phyloP scores from a whole-genome alignment of 2,113 vertebrate genomes.

The Anhinga rufa region DNA sequence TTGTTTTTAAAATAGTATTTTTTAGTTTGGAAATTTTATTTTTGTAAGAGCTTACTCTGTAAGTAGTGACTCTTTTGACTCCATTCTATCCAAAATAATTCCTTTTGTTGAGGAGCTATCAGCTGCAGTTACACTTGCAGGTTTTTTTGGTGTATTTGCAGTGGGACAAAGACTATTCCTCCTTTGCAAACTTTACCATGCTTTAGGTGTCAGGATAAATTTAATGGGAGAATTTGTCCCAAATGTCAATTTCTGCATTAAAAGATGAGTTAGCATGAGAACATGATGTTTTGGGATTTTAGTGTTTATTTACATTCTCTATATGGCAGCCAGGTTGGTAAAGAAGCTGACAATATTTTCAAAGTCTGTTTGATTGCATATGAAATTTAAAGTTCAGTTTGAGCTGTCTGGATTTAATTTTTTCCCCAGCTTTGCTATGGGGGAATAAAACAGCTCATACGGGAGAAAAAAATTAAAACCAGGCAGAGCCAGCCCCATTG shows the following conservation, averaged over 20 bases:
- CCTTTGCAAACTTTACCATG: background rate
- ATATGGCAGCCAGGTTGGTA: conserved; percentile 44
- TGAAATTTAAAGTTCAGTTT: conserved; percentile 67
- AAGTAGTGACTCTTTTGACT: background rate
- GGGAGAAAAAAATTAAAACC: conserved; percentile 74
- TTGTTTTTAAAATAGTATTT: background rate
- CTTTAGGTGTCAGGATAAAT: background rate
- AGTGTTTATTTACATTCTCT: conserved; percentile 54
- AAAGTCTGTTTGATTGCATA: conserved; percentile 59
- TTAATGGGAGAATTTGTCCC: background rate
- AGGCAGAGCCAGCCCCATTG: conserved; percentile 63
- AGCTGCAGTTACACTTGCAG: background rate
- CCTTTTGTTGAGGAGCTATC: background rate
- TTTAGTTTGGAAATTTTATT: background rate
- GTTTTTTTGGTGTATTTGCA: background rate
- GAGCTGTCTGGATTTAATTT: conserved; percentile 74
- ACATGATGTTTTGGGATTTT: conserved; percentile 35
- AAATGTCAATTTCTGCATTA: conserved; percentile 44
- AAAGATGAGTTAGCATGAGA: conserved; percentile 32
- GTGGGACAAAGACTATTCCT: background rate
- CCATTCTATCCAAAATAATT: background rate
- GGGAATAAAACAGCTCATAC: conserved; percentile 64
- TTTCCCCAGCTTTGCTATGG: background rate
- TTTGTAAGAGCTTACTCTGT: background rate
- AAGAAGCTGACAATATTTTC: conserved; percentile 47